phyloP scores from a whole-genome alignment of 1,140 invertebrate species.

The Aphidius ervi region DNA sequence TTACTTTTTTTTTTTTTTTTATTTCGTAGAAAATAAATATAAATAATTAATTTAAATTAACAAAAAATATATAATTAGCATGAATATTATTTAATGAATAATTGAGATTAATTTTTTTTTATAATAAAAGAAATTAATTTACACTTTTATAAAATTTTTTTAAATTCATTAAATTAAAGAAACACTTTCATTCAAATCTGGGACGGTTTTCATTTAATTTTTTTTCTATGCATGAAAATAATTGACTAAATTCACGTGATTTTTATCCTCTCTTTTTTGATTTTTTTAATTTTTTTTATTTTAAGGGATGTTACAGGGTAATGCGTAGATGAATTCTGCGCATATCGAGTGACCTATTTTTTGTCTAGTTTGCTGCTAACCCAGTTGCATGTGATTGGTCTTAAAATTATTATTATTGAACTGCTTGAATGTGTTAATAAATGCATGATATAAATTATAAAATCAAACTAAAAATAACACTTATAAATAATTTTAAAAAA shows the following conservation, averaged over 20 bases:
- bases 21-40: slow-evolving; percentile 1
- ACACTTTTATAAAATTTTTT: background rate
- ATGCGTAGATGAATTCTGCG: slow-evolving; percentile 25
- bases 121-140: too few relatives aligned
- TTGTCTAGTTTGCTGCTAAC: slow-evolving; percentile 22
- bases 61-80: background rate
- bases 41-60: background rate
- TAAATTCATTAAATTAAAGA: slow-evolving; percentile 12
- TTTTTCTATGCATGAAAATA: slow-evolving; percentile 23
- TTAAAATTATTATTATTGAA: slow-evolving; percentile 31
- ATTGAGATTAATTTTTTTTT: background rate
- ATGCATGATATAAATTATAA: background rate
- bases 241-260: background rate
- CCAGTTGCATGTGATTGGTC: slow-evolving; percentile 39
- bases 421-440: slow-evolving; percentile 13
- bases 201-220: slow-evolving; percentile 42
- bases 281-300: background rate
- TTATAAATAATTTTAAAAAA: too few relatives aligned
- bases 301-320: background rate
- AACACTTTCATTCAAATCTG: slow-evolving; percentile 35
- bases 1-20: background rate
- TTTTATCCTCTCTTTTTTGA: background rate
- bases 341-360: slow-evolving; percentile 28
- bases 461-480: too few relatives aligned
- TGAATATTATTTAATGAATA: background rate